Evolutionary conservation across 2,888 invertebrate species (phyloP), one percentile per base, ranked within the genome.

Genomic region (Anarsia innoxiella): DNA sequence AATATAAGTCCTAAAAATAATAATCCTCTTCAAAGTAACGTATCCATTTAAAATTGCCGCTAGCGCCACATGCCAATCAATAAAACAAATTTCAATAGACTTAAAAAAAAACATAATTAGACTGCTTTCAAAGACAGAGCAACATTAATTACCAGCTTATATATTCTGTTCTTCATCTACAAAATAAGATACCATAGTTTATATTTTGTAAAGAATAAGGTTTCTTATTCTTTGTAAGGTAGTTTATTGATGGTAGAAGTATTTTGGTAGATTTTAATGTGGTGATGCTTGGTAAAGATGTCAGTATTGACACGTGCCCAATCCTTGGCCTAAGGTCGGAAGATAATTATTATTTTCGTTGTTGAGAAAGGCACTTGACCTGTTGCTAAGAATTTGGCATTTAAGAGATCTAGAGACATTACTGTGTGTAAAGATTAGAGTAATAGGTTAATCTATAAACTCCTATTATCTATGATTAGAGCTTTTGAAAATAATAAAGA

Each of bases 21-120:
- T 25, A 9, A 25, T 25, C 25, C 4, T n/a, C 4, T 28, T 28
- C 12, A 28, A 62, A 68, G 55, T 57, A 62, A 69, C 58, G 62
- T 72, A 74, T 77, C 65, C 67, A 80, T 80, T 76, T 72, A 62
- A 64, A 69, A 70, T 60, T 52, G 78, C 82, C 80, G 68, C 72
- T 73, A 78, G 83, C 82, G 79, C 80, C 83, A 78, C 72, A 73
- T 79, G 80, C 66, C 83, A 80, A 73, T 83, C 83, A 80, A 70
- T 65, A 74, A n/a, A n/a, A 68, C 66, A 67, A 66, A 69, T 74
- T 78, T 80, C 77, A 75, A 80, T 75, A 70, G 66, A 67, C 59
- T 65, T 63, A 28, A 37, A 48, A 80, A 78, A 68, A 80, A 80
- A 80, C 76, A 70, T 78, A 80, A 82, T 79, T 82, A 82, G 80